Evolutionary conservation across 2,113 vertebrate species (phyloP).

Genomic region (Heptranchias perlo): DNA sequence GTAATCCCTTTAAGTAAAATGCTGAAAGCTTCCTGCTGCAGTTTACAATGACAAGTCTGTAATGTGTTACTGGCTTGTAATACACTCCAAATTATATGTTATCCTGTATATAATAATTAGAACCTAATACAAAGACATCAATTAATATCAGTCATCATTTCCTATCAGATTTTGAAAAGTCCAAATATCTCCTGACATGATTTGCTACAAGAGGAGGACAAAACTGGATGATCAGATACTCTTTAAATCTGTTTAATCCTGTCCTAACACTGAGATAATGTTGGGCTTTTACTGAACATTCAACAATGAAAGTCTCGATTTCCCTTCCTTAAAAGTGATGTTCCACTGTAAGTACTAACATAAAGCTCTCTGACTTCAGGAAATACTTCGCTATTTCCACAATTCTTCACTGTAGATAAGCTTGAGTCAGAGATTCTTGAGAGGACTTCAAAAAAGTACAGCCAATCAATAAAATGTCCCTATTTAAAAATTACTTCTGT

Average conservation of each 20-base stretch:
- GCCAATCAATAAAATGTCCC: not conserved
- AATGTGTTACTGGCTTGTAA: not conserved
- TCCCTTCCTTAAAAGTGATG: not conserved
- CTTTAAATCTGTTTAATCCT: not conserved
- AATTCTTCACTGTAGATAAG: not conserved
- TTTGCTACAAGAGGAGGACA: not conserved
- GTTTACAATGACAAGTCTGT: not conserved
- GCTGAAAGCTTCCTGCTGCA: not conserved
- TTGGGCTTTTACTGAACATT: not conserved
- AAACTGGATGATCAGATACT: not conserved
- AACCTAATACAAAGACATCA: not conserved
- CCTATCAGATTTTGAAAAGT: not conserved
- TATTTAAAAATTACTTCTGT: not conserved
- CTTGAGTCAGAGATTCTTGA: not conserved
- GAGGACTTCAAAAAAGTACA: not conserved
- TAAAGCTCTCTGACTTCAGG: no score
- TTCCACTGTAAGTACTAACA: not conserved
- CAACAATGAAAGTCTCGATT: not conserved
- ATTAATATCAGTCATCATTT: not conserved
- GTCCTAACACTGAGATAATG: not conserved
- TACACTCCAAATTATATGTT: not conserved
- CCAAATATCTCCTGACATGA: not conserved
- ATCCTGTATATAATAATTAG: not conserved
- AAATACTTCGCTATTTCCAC: not conserved
- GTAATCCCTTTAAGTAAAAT: not conserved